phyloP scores from a whole-genome alignment of 2,797 vertebrate genomes.

The Falco peregrinus region DNA sequence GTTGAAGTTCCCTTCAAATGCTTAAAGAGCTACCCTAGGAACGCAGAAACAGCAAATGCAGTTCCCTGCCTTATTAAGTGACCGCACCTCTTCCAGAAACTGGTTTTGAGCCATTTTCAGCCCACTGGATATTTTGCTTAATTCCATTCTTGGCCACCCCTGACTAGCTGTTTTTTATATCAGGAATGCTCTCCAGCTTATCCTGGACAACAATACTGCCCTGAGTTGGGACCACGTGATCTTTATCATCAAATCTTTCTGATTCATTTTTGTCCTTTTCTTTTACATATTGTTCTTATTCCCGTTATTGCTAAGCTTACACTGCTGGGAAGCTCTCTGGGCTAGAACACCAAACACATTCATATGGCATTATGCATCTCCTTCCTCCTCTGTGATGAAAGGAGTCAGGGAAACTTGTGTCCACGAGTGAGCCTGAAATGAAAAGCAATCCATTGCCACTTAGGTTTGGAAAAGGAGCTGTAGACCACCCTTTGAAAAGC shows the following conservation, averaged over 20 bases:
- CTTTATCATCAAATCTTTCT: neutral
- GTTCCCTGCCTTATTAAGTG: neutral
- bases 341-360: neutral
- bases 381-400: neutral
- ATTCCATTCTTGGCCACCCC: neutral
- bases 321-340: slow-evolving; percentile 4
- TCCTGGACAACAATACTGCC: neutral
- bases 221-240: neutral
- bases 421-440: neutral
- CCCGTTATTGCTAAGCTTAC: neutral
- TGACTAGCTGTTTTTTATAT: neutral
- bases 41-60: neutral
- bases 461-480: neutral
- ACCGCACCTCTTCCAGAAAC: neutral
- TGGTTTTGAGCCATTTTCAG: neutral
- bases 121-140: neutral
- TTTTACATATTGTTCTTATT: neutral
- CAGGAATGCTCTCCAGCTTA: neutral
- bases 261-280: slow-evolving; percentile 21
- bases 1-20: neutral
- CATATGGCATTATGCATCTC: neutral
- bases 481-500: neutral
- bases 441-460: neutral
- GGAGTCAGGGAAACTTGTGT: neutral
- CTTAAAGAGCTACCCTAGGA: neutral